Evolutionary conservation across 2,797 vertebrate genomes (phyloP).

Genomic region (Labeo calbasu): DNA sequence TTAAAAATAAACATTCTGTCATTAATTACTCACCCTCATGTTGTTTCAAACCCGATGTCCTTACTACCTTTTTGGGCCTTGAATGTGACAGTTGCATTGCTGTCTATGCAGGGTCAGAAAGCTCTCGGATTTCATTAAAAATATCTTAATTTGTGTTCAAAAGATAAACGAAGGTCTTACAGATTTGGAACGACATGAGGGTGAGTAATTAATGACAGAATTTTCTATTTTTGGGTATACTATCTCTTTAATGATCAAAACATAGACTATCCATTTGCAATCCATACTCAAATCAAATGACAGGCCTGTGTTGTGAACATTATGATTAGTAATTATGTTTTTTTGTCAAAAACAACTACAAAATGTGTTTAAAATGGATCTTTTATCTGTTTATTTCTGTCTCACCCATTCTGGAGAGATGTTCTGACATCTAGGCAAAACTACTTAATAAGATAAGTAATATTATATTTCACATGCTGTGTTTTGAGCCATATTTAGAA

Average conservation of each 20-base stretch:
- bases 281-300: background rate
- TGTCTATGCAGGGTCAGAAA: no score
- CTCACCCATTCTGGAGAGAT: slow-evolving; percentile 1
- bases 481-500: slow-evolving; percentile 26
- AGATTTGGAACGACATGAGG: no score
- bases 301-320: background rate
- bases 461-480: background rate
- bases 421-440: background rate
- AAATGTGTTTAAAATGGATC: background rate
- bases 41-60: no score
- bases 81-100: no score
- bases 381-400: background rate
- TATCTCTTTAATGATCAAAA: background rate
- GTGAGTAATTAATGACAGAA: no score
- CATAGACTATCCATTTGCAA: background rate
- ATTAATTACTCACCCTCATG: no score
- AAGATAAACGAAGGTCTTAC: no score
- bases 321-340: background rate
- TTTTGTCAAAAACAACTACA: background rate
- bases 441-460: background rate
- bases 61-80: no score
- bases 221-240: no score
- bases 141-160: no score
- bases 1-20: no score
- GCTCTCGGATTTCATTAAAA: no score